A percentile compares a stretch with the other conserved stretches of the same genome.
These are phyloP conservation scores for Dorcus parallelipipedus DNA, from an alignment of 2,888 invertebrate species.

Conservation along the genomic window DNA sequence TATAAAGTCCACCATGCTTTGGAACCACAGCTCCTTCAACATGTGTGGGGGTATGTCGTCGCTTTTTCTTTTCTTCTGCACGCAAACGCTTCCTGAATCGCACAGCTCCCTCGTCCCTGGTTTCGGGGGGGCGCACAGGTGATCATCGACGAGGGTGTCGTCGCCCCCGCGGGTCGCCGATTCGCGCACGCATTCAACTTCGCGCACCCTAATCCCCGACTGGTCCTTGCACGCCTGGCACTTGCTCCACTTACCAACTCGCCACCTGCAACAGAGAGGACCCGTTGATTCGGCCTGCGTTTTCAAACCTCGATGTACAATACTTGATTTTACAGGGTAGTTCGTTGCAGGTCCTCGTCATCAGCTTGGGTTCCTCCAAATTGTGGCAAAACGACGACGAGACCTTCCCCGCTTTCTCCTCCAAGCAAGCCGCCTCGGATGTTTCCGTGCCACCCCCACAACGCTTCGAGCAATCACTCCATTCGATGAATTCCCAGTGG, in stretches of 20 bases:
- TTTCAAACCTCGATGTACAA: slow-evolving; percentile 7
- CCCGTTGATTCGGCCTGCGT: neutral
- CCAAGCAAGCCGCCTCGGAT: slow-evolving; percentile 57
- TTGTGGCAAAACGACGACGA: slow-evolving; percentile 54
- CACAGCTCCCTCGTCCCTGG: slow-evolving; percentile 43
- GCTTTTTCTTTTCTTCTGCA: slow-evolving; percentile 30
- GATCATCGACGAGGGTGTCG: slow-evolving; percentile 47
- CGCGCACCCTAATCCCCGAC: slow-evolving; percentile 48
- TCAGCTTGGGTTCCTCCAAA: slow-evolving; percentile 45
- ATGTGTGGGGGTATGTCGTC: slow-evolving; percentile 34
- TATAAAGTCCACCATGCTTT: slow-evolving; percentile 29
- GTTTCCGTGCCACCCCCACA: slow-evolving; percentile 61
- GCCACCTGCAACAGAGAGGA: slow-evolving; percentile 51
- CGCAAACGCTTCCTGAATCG: slow-evolving; percentile 40
- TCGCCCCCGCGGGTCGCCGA: slow-evolving; percentile 47
- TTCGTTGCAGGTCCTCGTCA: slow-evolving; percentile 50
- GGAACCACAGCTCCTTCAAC: slow-evolving; percentile 39
- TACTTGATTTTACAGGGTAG: slow-evolving; percentile 53
- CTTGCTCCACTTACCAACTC: slow-evolving; percentile 61
- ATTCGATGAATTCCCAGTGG: slow-evolving; percentile 61
- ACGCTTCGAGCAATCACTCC: slow-evolving; percentile 59
- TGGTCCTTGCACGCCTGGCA: slow-evolving; percentile 56
- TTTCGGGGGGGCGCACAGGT: slow-evolving; percentile 37
- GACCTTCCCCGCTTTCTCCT: slow-evolving; percentile 60
- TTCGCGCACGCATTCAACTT: slow-evolving; percentile 52